Conservation (phyloP, 1,140 invertebrate species). For the Lucilia cuprina region DNA sequence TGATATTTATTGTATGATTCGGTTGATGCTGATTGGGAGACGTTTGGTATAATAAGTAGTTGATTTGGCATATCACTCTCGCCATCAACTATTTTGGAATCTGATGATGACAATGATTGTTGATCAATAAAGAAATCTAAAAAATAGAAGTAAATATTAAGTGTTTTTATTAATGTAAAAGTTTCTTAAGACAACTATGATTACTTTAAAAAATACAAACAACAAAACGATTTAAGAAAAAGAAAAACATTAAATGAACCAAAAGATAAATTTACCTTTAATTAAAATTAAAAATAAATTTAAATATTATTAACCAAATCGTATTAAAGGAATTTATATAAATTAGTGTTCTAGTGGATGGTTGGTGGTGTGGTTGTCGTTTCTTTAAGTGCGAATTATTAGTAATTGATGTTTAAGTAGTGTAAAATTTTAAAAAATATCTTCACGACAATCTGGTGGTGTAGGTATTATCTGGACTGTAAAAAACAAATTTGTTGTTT, state of each 20-base stretch:
- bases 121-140: constrained; percentile 23
- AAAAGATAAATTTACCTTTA: neutral
- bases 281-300: neutral
- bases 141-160: neutral
- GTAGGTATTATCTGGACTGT: constrained; percentile 56
- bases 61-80: constrained; percentile 16
- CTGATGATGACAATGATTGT: neutral
- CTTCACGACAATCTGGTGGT: constrained; percentile 50
- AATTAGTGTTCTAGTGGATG: neutral
- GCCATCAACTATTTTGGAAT: neutral
- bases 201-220: neutral
- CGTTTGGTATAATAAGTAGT: neutral
- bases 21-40: neutral
- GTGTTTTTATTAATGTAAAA: no score
- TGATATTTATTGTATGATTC: neutral
- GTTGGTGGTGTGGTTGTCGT: neutral
- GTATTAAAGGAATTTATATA: neutral
- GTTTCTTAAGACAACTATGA: neutral
- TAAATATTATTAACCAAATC: neutral
- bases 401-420: neutral
- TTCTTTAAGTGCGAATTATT: neutral
- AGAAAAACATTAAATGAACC: neutral
- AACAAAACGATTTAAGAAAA: neutral
- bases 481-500: constrained; percentile 42
- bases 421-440: constrained; percentile 47